A percentile compares a stretch with the other conserved stretches of the same genome.
phyloP scores from a whole-genome alignment of 2,797 vertebrate genomes.

The Gephyroberyx darwinii region DNA sequence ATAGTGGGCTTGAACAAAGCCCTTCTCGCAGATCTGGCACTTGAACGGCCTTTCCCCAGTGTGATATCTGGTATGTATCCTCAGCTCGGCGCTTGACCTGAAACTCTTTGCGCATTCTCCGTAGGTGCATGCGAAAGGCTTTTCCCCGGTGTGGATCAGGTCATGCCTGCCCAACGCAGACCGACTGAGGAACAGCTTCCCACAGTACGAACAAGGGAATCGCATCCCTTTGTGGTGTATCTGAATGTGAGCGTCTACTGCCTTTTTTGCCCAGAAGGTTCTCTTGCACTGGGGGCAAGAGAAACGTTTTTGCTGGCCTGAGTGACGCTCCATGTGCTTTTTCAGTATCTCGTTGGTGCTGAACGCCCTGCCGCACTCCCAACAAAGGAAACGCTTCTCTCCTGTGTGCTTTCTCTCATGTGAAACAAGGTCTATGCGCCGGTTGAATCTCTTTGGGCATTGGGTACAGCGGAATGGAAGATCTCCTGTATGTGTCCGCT shows the following conservation, averaged over 20 bases:
- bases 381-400: constrained; percentile 20
- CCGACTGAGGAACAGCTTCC: constrained; percentile 4
- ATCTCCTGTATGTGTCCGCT: constrained; percentile 18
- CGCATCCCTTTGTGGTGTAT: constrained; percentile 14
- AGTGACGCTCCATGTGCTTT: constrained; percentile 6
- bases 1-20: constrained; percentile 15
- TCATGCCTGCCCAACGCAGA: constrained; percentile 1
- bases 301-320: constrained; percentile 3
- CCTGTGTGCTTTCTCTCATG: constrained; percentile 11
- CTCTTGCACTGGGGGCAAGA: constrained; percentile 6
- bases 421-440: background rate
- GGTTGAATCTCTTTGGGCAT: constrained; percentile 5
- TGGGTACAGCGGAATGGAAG: constrained; percentile 8
- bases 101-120: constrained; percentile 2
- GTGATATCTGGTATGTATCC: constrained; percentile 12
- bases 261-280: background rate
- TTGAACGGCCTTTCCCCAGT: constrained; percentile 22
- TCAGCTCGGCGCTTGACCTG: constrained; percentile 3
- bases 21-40: constrained; percentile 14
- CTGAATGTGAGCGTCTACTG: background rate
- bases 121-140: background rate
- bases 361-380: constrained; percentile 12
- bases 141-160: constrained; percentile 7
- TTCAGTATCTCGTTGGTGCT: background rate
- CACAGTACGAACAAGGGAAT: constrained; percentile 8